These are phyloP conservation scores for Drosophila parabipectinata DNA, from an alignment of 1,140 invertebrate genomes.

Conservation along the genomic window DNA sequence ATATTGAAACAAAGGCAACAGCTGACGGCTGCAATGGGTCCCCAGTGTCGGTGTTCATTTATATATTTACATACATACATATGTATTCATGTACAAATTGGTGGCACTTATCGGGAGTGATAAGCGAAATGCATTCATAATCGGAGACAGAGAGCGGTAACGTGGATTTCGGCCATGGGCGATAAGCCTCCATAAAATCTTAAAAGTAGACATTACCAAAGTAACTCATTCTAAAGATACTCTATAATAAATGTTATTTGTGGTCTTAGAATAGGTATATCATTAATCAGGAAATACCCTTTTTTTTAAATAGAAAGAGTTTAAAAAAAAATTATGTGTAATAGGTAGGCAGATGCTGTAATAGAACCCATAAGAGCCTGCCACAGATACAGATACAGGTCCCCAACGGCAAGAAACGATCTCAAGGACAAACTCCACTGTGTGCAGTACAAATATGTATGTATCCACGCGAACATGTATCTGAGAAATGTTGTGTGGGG, in stretches of 20 bases:
- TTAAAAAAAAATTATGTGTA: no score
- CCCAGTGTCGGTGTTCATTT: background rate
- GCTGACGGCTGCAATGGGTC: constrained; percentile 37
- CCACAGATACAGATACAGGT: background rate
- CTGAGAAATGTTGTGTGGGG: constrained; percentile 72
- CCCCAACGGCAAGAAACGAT: constrained; percentile 49
- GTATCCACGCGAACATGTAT: constrained; percentile 7
- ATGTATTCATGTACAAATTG: constrained; percentile 27
- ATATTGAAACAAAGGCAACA: constrained; percentile 53
- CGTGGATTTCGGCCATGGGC: background rate
- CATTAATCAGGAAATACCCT: no score
- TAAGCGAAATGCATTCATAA: constrained; percentile 56
- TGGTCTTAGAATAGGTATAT: no score
- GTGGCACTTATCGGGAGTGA: constrained; percentile 50
- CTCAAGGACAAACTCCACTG: constrained; percentile 62
- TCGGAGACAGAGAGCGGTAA: background rate
- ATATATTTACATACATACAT: constrained; percentile 10
- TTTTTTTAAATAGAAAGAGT: no score
- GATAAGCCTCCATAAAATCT: background rate
- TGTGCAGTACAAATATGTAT: background rate
- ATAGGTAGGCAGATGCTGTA: constrained; percentile 24
- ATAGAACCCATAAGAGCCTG: constrained; percentile 22
- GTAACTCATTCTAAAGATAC: no score
- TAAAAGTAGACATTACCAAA: no score
- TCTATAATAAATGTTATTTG: no score